Conservation (phyloP, 1,140 invertebrate species). For the Pemphigus obesinymphae region DNA sequence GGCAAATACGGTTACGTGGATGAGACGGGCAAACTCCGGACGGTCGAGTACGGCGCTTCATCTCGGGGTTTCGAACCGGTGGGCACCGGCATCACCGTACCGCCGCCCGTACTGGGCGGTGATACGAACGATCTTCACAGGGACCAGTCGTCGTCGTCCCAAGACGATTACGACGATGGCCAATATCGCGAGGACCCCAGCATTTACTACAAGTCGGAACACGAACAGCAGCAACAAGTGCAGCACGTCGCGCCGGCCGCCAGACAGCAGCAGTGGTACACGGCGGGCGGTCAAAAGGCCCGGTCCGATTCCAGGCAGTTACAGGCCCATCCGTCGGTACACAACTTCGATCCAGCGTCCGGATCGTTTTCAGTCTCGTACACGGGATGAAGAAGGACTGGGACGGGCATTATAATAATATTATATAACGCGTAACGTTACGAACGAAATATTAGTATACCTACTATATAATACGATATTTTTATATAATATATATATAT, state of each 20-base stretch:
- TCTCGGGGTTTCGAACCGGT: slow-evolving; percentile 67
- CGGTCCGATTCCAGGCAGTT: slow-evolving; percentile 51
- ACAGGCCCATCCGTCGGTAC: slow-evolving; percentile 57
- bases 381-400: slow-evolving; percentile 44
- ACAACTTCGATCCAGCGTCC: slow-evolving; percentile 60
- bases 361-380: slow-evolving; percentile 69
- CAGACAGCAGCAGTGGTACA: slow-evolving; percentile 41
- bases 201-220: slow-evolving; percentile 69
- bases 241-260: slow-evolving; percentile 29
- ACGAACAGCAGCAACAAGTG: slow-evolving; percentile 52
- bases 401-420: background rate
- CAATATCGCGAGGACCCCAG: slow-evolving; percentile 75
- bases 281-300: slow-evolving; percentile 47
- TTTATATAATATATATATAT: background rate
- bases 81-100: slow-evolving; percentile 72
- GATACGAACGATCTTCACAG: slow-evolving; percentile 63
- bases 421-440: too few relatives aligned
- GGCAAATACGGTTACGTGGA: slow-evolving; percentile 80
- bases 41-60: slow-evolving; percentile 74
- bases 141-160: background rate
- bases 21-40: slow-evolving; percentile 64
- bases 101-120: slow-evolving; percentile 69
- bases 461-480: too few relatives aligned
- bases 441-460: too few relatives aligned
- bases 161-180: slow-evolving; percentile 67